Conservation (phyloP, 2,113 vertebrate species). For the Myotis yumanensis region DNA sequence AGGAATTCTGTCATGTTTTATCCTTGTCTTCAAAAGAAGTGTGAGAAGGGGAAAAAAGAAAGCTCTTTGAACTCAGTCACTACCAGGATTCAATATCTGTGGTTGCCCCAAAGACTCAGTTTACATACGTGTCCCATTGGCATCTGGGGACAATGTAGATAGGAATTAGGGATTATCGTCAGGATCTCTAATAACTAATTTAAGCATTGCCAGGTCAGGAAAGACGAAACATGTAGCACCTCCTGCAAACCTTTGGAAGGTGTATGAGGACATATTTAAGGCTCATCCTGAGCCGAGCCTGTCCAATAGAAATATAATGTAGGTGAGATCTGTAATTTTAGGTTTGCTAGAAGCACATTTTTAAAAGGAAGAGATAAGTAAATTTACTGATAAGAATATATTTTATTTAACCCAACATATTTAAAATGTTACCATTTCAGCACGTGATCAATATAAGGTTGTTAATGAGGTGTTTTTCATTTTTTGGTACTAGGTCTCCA, state of each 20-base stretch:
- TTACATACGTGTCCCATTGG: not conserved
- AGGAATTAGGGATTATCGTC: not conserved
- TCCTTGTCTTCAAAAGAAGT: constrained; percentile 10
- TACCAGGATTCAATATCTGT: not conserved
- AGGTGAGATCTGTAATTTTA: not conserved
- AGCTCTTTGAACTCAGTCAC: not conserved
- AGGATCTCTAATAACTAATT: not conserved
- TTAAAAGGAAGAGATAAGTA: not conserved
- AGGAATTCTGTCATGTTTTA: not conserved
- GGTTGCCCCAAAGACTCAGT: not conserved
- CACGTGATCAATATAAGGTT: not conserved
- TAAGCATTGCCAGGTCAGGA: not conserved
- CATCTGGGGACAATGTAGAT: not conserved
- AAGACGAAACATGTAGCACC: not conserved
- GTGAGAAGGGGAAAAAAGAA: not conserved
- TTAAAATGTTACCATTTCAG: not conserved
- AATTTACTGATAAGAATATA: not conserved
- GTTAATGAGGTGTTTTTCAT: not conserved
- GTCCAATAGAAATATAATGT: not conserved
- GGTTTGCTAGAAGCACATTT: not conserved
- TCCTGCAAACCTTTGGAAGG: not conserved
- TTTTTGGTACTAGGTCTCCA: not conserved
- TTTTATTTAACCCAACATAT: not conserved
- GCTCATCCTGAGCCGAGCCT: not conserved
- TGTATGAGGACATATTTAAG: not conserved